Conservation (phyloP, 1,140 invertebrate genomes). For the Hermetia illucens region DNA sequence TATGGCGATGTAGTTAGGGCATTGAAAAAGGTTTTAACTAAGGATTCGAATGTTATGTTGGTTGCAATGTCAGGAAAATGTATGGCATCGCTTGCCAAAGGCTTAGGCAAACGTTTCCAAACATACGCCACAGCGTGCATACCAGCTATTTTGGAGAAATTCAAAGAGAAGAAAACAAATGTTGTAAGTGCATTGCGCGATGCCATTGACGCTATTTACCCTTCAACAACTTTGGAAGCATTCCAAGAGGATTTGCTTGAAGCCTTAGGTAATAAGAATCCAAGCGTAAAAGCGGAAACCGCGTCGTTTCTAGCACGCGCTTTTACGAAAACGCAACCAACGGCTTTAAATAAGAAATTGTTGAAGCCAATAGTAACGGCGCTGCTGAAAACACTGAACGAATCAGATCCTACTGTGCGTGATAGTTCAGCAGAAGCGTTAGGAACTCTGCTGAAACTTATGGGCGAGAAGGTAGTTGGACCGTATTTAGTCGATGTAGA, state of each 20-base stretch:
- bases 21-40: constrained; percentile 84
- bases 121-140: constrained; percentile 71
- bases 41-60: constrained; percentile 92
- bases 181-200: constrained; percentile 77
- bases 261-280: constrained; percentile 89
- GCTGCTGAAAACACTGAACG: constrained; percentile 70
- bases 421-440: constrained; percentile 79
- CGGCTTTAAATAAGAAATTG: constrained; percentile 80
- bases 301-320: constrained; percentile 74
- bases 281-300: constrained; percentile 84
- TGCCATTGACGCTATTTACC: constrained; percentile 83
- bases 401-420: constrained; percentile 64
- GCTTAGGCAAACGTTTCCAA: constrained; percentile 77
- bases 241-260: constrained; percentile 75
- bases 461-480: constrained; percentile 79
- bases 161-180: constrained; percentile 93
- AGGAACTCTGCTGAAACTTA: constrained; percentile 86
- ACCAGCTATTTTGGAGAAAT: constrained; percentile 79
- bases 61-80: constrained; percentile 79
- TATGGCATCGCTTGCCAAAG: constrained; percentile 65
- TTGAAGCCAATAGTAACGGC: constrained; percentile 71
- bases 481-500: constrained; percentile 81
- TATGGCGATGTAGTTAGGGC: constrained; percentile 80
- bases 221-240: constrained; percentile 69
- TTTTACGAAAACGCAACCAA: constrained; percentile 64